Percentiles rank a stretch among this genome's conserved stretches.
These are phyloP conservation scores for Tenebrosternarchus preto DNA, from an alignment of 2,113 vertebrate species.

Conservation along the genomic window DNA sequence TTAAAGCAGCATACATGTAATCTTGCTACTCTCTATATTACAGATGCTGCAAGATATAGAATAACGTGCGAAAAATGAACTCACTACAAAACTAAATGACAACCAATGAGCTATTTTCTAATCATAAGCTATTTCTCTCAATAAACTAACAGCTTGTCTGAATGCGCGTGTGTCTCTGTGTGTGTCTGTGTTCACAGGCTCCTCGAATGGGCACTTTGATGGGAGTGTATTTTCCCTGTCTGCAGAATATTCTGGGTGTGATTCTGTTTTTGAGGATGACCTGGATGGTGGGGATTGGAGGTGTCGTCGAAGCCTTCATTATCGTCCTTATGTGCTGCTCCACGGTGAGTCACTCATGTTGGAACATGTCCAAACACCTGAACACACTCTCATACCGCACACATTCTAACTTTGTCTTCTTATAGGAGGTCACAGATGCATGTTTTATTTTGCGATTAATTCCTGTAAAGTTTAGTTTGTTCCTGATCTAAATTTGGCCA, in stretches of 20 bases:
- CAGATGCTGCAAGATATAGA: too few species aligned
- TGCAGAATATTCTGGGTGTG: conserved; percentile 99
- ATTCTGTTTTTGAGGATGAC: conserved; percentile 98
- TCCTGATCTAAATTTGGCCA: too few species aligned
- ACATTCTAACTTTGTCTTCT: too few species aligned
- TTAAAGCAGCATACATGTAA: neutral
- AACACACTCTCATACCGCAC: neutral
- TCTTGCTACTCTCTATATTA: too few species aligned
- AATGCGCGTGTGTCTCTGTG: conserved; percentile 9
- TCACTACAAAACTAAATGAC: neutral
- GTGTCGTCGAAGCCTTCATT: conserved; percentile 92
- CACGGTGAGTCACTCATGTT: conserved; percentile 77
- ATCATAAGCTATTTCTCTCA: neutral
- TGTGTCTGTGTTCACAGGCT: conserved; percentile 73
- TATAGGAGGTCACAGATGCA: too few species aligned
- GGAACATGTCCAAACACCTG: neutral
- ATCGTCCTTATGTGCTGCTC: conserved; percentile 97
- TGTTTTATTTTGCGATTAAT: too few species aligned
- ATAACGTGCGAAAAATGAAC: too few species aligned
- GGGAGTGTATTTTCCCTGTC: conserved; percentile 96
- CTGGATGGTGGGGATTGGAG: conserved; percentile 95
- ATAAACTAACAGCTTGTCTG: neutral
- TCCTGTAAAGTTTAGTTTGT: too few species aligned
- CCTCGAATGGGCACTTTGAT: conserved; percentile 96
- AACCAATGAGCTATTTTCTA: neutral